A percentile compares a stretch with the other conserved stretches of the same genome.
These are phyloP conservation scores for Eurystomus gularis DNA, from an alignment of 2,113 vertebrate species.

Conservation along the genomic window DNA sequence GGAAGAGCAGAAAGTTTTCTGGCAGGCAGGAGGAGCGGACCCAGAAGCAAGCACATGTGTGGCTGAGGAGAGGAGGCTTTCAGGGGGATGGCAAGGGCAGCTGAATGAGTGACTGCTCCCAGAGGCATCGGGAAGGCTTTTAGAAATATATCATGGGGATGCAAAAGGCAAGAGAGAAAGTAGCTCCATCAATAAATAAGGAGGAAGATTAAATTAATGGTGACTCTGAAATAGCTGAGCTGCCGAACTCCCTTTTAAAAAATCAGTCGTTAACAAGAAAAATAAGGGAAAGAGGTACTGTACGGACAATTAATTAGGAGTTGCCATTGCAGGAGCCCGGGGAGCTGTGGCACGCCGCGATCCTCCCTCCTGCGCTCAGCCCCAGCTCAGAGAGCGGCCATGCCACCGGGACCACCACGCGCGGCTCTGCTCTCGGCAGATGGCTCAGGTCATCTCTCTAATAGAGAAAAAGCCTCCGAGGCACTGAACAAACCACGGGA, in stretches of 20 bases:
- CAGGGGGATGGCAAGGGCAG: neutral
- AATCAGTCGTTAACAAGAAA: neutral
- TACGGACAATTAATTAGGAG: neutral
- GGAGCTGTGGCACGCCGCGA: neutral
- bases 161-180: conserved; percentile 28
- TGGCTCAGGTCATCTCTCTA: neutral
- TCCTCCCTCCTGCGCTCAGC: neutral
- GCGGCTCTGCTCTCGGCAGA: neutral
- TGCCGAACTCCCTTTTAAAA: neutral
- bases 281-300: neutral
- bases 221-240: neutral
- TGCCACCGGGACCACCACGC: neutral
- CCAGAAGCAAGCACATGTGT: neutral
- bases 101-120: neutral
- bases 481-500: neutral
- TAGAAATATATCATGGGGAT: conserved; percentile 17
- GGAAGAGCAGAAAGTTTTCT: neutral
- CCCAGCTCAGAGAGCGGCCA: neutral
- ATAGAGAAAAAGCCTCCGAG: neutral
- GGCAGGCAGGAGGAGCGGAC: neutral
- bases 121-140: neutral
- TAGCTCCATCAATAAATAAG: conserved; percentile 43
- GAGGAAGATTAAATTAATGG: conserved; percentile 50
- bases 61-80: neutral
- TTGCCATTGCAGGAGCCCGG: neutral